phyloP scores from a whole-genome alignment of 2,113 vertebrate species.

The Seriola quinqueradiata region DNA sequence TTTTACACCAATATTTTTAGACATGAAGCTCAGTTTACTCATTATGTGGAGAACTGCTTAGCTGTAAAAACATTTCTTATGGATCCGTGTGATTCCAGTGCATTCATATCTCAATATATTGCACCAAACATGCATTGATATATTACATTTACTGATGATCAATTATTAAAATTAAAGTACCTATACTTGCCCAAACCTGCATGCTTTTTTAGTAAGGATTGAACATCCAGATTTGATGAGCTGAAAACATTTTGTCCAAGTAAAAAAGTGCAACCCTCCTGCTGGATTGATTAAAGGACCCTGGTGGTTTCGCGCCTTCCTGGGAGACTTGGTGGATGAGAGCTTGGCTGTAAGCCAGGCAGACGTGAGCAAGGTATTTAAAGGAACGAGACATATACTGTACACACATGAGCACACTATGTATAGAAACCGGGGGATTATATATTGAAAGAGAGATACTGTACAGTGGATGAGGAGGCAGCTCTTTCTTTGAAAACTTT shows the following conservation, averaged over 20 bases:
- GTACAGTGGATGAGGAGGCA: not conserved
- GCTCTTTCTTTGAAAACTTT: slow-evolving; percentile 43
- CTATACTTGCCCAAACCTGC: not conserved
- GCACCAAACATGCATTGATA: not conserved
- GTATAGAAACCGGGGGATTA: not conserved
- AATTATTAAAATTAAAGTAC: not conserved
- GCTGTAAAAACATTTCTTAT: not conserved
- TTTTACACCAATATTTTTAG: not conserved
- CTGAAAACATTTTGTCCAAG: not conserved
- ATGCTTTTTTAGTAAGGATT: not conserved
- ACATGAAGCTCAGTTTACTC: not conserved
- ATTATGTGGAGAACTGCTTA: not conserved
- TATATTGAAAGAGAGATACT: not conserved
- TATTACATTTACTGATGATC: not conserved
- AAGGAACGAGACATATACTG: not conserved
- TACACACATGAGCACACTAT: not conserved
- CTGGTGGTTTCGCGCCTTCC: not conserved
- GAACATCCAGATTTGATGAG: not conserved
- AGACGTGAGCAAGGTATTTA: not conserved
- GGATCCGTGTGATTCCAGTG: not conserved
- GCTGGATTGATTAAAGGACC: not conserved
- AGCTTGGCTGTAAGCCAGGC: slow-evolving; percentile 5
- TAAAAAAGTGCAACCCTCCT: not conserved
- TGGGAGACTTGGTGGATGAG: not conserved
- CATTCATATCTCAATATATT: not conserved